A percentile compares a stretch with the other conserved stretches of the same genome.
phyloP scores from a whole-genome alignment of 2,888 invertebrate species.

The Eurois occulta region DNA sequence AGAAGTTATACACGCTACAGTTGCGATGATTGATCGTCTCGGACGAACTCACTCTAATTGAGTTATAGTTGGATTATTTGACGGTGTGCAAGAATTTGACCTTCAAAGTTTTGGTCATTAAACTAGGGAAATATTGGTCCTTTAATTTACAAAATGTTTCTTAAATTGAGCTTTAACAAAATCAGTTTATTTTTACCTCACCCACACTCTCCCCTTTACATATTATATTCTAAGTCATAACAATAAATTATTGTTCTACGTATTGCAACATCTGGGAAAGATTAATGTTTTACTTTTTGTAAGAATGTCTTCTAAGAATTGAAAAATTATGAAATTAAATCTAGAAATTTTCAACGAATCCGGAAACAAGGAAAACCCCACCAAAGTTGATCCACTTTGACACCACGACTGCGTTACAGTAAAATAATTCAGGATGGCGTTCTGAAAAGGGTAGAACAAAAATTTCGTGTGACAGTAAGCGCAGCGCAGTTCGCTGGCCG shows the following conservation, averaged over 20 bases:
- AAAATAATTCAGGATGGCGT: constrained; percentile 37
- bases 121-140: neutral
- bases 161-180: neutral
- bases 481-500: constrained; percentile 31
- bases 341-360: neutral
- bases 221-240: neutral
- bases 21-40: constrained; percentile 61
- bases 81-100: neutral
- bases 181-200: neutral
- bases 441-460: constrained; percentile 36
- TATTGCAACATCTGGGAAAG: neutral
- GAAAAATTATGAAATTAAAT: neutral
- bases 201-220: neutral
- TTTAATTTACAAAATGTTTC: neutral
- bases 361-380: neutral
- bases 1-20: constrained; percentile 62
- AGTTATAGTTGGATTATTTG: neutral
- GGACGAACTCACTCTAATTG: constrained; percentile 39
- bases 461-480: constrained; percentile 56
- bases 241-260: neutral
- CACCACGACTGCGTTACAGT: neutral
- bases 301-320: neutral
- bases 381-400: neutral
- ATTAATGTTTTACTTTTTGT: neutral
- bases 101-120: neutral